phyloP scores from a whole-genome alignment of 2,888 invertebrate species.

The Pomacea canaliculata region DNA sequence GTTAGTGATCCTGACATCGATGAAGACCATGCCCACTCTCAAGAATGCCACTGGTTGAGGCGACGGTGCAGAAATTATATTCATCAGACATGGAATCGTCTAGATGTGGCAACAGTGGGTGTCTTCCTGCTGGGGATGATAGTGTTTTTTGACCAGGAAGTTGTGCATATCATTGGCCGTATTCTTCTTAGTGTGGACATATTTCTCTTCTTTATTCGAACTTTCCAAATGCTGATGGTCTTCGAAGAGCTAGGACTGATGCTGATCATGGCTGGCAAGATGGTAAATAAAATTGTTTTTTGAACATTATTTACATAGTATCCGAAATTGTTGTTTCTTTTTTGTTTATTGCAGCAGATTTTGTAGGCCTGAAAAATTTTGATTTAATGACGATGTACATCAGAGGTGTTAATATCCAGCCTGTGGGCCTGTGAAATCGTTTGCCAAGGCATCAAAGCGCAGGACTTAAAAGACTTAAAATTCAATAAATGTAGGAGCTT shows the following conservation, averaged over 20 bases:
- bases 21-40: too few relatives aligned
- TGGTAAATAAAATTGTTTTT: constrained; percentile 48
- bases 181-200: constrained; percentile 67
- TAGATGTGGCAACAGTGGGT: constrained; percentile 60
- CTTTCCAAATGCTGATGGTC: constrained; percentile 66
- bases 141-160: constrained; percentile 46
- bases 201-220: constrained; percentile 63
- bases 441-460: too few relatives aligned
- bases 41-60: not conserved
- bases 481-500: too few relatives aligned
- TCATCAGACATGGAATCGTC: constrained; percentile 65
- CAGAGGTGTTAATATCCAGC: not conserved
- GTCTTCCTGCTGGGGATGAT: constrained; percentile 60
- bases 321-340: too few relatives aligned
- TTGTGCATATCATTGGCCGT: constrained; percentile 61
- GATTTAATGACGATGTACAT: not conserved
- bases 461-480: too few relatives aligned
- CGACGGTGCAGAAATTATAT: constrained; percentile 60
- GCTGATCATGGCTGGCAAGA: constrained; percentile 67
- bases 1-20: too few relatives aligned
- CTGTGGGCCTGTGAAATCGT: too few relatives aligned
- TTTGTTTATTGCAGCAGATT: too few relatives aligned
- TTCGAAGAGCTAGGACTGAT: constrained; percentile 67
- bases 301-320: too few relatives aligned
- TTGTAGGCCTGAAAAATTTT: too few relatives aligned